Evolutionary conservation across 1,140 invertebrate species (phyloP).

Genomic region (Apolygus lucorum): DNA sequence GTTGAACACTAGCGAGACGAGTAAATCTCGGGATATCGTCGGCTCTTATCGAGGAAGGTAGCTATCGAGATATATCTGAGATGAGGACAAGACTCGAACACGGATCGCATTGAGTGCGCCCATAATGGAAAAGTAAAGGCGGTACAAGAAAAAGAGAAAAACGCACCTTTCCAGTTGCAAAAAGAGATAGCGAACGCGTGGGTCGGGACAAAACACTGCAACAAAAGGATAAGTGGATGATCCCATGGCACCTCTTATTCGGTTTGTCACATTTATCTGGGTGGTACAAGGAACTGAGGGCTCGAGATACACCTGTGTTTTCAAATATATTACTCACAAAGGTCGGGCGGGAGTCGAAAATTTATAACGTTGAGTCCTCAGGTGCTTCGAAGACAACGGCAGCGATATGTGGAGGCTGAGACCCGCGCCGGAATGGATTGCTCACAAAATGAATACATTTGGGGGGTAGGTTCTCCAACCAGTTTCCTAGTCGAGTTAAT

Average conservation of each 20-base stretch:
- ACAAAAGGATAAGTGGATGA: not conserved
- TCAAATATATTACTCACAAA: slow-evolving; percentile 1
- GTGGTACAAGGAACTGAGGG: not conserved
- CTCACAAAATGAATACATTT: slow-evolving; percentile 11
- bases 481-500: slow-evolving; percentile 14
- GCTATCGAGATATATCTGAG: no score
- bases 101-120: not conserved
- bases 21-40: no score
- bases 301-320: slow-evolving; percentile 1
- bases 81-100: no score
- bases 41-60: no score
- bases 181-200: not conserved
- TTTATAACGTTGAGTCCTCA: not conserved
- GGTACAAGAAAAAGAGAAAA: not conserved
- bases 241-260: not conserved
- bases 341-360: not conserved
- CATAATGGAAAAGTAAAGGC: not conserved
- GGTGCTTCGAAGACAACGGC: not conserved
- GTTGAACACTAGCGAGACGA: no score
- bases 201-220: not conserved
- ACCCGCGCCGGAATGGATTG: not conserved
- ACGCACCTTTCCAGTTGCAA: not conserved
- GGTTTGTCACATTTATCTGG: not conserved
- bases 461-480: slow-evolving; percentile 7
- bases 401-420: not conserved